These are phyloP conservation scores for Macrosiphum euphorbiae DNA, from an alignment of 2,888 invertebrate genomes.

Conservation along the genomic window DNA sequence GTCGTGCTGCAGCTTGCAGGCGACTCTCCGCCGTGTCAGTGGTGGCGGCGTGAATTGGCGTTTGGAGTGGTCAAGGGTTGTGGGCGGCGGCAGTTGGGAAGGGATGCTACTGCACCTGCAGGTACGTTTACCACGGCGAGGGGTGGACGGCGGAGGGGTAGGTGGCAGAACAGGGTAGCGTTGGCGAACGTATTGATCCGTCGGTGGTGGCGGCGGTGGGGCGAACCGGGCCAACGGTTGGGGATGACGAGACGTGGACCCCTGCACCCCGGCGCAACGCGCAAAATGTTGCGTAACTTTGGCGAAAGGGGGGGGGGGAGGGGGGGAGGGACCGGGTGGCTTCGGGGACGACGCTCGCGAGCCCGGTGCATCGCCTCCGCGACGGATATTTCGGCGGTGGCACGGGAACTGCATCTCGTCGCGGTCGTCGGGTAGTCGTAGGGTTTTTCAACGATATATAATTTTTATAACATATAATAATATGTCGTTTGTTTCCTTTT, in stretches of 20 bases:
- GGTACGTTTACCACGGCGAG: neutral
- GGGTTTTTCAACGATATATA: neutral
- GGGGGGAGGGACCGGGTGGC: neutral
- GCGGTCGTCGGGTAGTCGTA: neutral
- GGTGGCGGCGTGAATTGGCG: neutral
- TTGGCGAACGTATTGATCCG: slow-evolving; percentile 36
- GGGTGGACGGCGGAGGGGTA: no score
- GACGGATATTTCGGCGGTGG: neutral
- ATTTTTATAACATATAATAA: neutral
- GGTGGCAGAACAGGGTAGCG: neutral
- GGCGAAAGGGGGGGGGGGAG: neutral
- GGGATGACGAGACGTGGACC: neutral
- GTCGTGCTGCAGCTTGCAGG: neutral
- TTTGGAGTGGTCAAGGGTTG: slow-evolving; percentile 54
- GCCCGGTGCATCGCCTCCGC: slow-evolving; percentile 12
- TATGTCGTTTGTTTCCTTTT: neutral
- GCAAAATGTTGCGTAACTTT: slow-evolving; percentile 58
- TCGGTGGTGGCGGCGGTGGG: neutral
- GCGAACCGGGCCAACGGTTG: neutral
- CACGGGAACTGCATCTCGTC: neutral
- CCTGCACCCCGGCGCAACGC: slow-evolving; percentile 37
- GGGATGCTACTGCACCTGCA: slow-evolving; percentile 19
- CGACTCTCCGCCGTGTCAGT: neutral
- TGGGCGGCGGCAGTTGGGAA: neutral
- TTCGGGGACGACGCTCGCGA: neutral